Evolutionary conservation across 2,113 vertebrate genomes (phyloP), one percentile per base, ranked within the genome.

Genomic region (Paralichthys olivaceus): DNA sequence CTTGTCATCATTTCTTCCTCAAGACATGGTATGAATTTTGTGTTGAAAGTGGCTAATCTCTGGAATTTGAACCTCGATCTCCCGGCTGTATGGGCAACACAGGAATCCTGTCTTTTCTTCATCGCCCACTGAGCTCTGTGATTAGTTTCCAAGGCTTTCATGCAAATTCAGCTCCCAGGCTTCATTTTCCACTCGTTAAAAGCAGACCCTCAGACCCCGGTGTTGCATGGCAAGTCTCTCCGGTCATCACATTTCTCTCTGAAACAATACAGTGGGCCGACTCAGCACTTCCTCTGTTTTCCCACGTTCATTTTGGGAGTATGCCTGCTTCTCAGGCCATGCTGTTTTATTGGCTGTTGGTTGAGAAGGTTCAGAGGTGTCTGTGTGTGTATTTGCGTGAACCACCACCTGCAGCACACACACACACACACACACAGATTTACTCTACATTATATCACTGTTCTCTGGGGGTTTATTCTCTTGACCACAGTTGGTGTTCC

Each of bases 171-270:
- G 82, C 84, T 88, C 67, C 62, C 75, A 83, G 79, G 77, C 67
- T 88, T 81, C 26, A 80, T 90, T 94, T 94, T 94, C 90, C 92
- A 19, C 86, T 93, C 78, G 72, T 93, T 93, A 91, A 91, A 84
- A 87, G 40, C 70, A 28, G 70, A 45, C 72, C 74, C 75, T 1
- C 70, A 34, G 70, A 45, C 72, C 74, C 75, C 1, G 47, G 12
- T 40, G 37, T 40, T 12, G 78, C 78, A 59, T 8, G 17, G 77
- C 78, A 80, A 86, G 84, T 79, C 80, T 89, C 84, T 75, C 62
- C 15, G 63, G 80, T 91, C 88, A 90, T 93, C 85, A 92, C 88
- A 90, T 93, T 91, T 89, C 87, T 84, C 68, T 68, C 89, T 87
- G 58, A 90, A 92, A 93, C 89, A 92, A 93, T 89, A 85, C 79